Evolutionary conservation across 1,140 invertebrate species (phyloP), one percentile per base, ranked within the genome.

Genomic region (Temnothorax curvispinosus): DNA sequence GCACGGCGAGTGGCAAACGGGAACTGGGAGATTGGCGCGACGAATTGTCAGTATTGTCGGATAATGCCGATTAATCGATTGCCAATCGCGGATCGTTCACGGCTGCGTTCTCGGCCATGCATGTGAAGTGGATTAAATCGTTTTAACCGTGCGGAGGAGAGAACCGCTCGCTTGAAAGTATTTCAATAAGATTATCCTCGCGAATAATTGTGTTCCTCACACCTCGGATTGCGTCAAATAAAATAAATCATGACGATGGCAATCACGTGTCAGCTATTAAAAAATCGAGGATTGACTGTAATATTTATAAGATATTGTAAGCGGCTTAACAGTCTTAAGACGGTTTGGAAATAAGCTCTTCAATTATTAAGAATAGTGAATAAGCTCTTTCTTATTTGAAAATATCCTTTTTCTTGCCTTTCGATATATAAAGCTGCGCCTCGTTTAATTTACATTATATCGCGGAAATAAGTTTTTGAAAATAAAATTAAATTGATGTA

Each of bases 61-160:
- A 67, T 71, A 85, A 77, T 81, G 85, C 87, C 88, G 85, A 90
- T 90, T 89, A 87, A 91, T 87, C 88, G 78, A 89, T 84, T 72
- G 80, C 69, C 80, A 84, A 84, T 84, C 80, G 80, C 69, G 41
- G 69, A 60, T 84, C 80, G 69, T 84, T 75, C 80, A 84, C 69
- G 69, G 69, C 69, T 74, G 38, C 13, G 35, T 86, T 86, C 75
- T 32, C 71, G 58, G 44, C 18, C 54, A 32, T 65, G 18, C 44
- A 35, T 35, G 52, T 35, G 41, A 64, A 38, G 67, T 76, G 86
- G 44, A 75, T 88, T 58, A 77, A 76, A 75, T 38, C 69, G 27
- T 69, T 72, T 60, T 47, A 54, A 41, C 64, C 67, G 52, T 38
- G 54, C 80, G 54, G 27, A 60, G 41, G 27, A 84, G 80, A 58